Base-by-base conservation (phyloP, 2,888 invertebrate genomes). In the Eulithis testata region DNA sequence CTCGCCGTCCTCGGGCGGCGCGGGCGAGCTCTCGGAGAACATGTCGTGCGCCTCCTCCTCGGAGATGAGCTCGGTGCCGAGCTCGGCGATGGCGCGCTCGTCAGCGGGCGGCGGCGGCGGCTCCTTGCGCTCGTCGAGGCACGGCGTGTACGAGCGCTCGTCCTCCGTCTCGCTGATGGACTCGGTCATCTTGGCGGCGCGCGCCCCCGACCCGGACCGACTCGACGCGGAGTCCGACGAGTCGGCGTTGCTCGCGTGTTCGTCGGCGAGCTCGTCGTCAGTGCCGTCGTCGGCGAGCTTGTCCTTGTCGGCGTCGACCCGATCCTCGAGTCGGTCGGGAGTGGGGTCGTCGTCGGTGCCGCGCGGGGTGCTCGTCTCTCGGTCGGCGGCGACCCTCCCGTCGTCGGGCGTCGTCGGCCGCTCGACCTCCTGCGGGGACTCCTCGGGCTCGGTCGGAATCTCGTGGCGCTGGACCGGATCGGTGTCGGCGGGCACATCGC, bases 41-140 rank as follows among this genome's bases (percentile, higher is more conserved):
- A 95, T 93, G 70, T 94, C 94, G 69, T 95, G 94, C 52, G 94
- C 95, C 77, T 95, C 96, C 69, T 96, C 96, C 78, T 96, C 96
- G 0, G 96, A 96, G 73, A 96, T 96, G 83, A 96, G 90, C 86
- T 96, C 96, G 0, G 96, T 96, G 75, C 95, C 96, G 70, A 96
- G 94, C 2, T 95, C 96, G 73, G 91, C 94, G 62, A 94, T 83
- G 2, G 6, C 2, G 2, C 6, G 31, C 5, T 31, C 31, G 31
- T 3, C 31, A 3, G 21, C 21, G 49, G 21, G 21, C 49, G 47
- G 47, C 47, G 21, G 21, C 49, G 47, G 47, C 47, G 47, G 14
- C 5, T 12, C 12, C 73, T 94, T 94, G 75, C 93, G 93, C 81
- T 96, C 96, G 83, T 96, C 96, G 60, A 96, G 90, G 73, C 96